Evolutionary conservation across 1,140 invertebrate genomes (phyloP).

Genomic region (Drosophila sulfurigaster): DNA sequence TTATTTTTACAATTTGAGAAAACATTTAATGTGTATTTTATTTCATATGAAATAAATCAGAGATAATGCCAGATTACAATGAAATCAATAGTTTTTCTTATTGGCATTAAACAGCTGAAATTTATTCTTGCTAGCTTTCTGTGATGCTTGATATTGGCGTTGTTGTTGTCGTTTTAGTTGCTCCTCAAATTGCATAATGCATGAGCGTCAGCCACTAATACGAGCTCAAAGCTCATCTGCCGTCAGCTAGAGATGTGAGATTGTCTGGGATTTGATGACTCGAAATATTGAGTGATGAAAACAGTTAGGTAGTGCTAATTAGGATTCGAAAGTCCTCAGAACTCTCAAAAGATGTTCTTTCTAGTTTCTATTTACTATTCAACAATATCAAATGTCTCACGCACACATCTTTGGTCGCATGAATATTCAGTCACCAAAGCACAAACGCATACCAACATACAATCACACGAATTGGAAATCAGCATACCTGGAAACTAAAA

Average conservation of each 20-base stretch:
- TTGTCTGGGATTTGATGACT: not conserved
- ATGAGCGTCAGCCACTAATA: conserved; percentile 54
- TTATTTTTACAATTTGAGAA: too few relatives aligned
- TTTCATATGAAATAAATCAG: too few relatives aligned
- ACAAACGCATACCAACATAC: conserved; percentile 29
- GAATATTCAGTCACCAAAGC: conserved; percentile 65
- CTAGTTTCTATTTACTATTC: too few relatives aligned
- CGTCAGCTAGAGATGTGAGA: conserved; percentile 5
- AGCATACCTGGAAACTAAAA: conserved; percentile 14
- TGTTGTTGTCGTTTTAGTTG: conserved; percentile 48
- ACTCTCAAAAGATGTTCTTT: too few relatives aligned
- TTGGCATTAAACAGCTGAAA: conserved; percentile 51
- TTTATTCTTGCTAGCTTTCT: conserved; percentile 31
- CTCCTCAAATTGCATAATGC: conserved; percentile 69
- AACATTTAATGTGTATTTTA: too few relatives aligned
- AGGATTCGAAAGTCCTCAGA: too few relatives aligned
- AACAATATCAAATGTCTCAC: not conserved
- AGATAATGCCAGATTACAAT: not conserved
- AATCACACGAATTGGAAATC: conserved; percentile 11
- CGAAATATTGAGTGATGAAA: not conserved
- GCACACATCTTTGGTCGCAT: conserved; percentile 36
- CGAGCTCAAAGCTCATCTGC: conserved; percentile 1
- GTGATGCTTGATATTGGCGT: conserved; percentile 41
- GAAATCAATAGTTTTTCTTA: conserved; percentile 14
- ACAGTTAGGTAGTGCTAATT: too few relatives aligned